phyloP scores from a whole-genome alignment of 2,113 vertebrate species.

The Tychaedon coryphoeus region DNA sequence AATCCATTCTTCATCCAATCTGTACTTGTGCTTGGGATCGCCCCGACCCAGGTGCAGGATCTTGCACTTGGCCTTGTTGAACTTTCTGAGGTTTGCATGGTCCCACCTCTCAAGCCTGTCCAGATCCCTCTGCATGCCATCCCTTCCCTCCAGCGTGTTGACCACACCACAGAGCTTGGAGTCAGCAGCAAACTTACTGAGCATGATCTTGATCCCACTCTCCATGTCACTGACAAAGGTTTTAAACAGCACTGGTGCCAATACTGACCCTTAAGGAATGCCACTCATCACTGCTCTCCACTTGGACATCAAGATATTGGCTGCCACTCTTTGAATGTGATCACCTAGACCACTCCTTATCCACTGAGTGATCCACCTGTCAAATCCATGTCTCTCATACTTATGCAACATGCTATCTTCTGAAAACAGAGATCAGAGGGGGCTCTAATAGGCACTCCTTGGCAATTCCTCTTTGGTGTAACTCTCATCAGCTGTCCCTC shows the following conservation, averaged over 20 bases:
- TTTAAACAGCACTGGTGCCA: neutral
- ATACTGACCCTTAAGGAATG: neutral
- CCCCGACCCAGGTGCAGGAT: neutral
- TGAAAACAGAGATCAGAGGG: neutral
- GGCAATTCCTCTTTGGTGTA: neutral
- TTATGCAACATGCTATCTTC: neutral
- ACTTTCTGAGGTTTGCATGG: neutral
- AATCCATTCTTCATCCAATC: neutral
- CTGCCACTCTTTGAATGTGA: neutral
- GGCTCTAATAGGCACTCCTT: neutral
- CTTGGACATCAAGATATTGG: neutral
- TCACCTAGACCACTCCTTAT: neutral
- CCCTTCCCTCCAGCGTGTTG: neutral
- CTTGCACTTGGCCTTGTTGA: neutral
- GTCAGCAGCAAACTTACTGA: neutral
- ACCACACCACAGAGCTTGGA: neutral
- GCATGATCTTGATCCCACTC: neutral
- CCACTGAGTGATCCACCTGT: neutral
- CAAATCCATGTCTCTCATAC: neutral
- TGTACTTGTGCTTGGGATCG: neutral
- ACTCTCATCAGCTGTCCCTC: neutral
- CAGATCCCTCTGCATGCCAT: neutral
- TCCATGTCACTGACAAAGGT: rapidly evolving
- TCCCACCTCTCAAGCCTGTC: neutral
- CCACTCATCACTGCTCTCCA: neutral